Percentiles rank a stretch among this genome's conserved stretches.
These are phyloP conservation scores for Apaloderma vittatum DNA, from an alignment of 2,113 vertebrate genomes.

Conservation along the genomic window DNA sequence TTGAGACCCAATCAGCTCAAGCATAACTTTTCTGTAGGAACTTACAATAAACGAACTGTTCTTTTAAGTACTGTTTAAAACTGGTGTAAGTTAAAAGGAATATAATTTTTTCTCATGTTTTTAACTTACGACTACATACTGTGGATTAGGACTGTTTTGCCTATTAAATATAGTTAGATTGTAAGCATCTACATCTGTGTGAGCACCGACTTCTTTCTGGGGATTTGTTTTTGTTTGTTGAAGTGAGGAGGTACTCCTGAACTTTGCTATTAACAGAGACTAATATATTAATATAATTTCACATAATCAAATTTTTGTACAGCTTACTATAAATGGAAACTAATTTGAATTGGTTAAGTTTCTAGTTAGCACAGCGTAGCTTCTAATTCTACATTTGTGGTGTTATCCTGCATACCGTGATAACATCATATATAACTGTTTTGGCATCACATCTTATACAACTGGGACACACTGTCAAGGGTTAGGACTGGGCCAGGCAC, in stretches of 20 bases:
- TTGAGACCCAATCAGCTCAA: neutral
- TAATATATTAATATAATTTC: neutral
- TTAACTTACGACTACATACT: neutral
- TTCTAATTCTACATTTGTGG: neutral
- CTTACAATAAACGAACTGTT: accelerated
- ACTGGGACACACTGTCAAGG: neutral
- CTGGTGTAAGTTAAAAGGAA: neutral
- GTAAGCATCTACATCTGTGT: neutral
- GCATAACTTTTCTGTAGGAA: neutral
- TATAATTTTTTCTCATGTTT: neutral
- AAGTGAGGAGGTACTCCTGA: neutral
- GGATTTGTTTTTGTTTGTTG: neutral
- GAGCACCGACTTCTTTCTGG: neutral
- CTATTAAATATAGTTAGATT: too few relatives aligned
- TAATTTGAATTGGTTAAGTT: neutral
- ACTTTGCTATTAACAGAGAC: neutral
- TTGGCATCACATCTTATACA: accelerated
- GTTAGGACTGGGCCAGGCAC: too few relatives aligned
- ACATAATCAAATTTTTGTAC: neutral
- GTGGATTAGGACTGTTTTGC: neutral
- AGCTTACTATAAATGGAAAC: neutral
- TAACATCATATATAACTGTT: accelerated
- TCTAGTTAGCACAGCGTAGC: neutral
- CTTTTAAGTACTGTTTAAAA: neutral
- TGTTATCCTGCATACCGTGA: neutral